Evolutionary conservation across 2,113 vertebrate genomes (phyloP).

Genomic region (Callospermophilus lateralis): DNA sequence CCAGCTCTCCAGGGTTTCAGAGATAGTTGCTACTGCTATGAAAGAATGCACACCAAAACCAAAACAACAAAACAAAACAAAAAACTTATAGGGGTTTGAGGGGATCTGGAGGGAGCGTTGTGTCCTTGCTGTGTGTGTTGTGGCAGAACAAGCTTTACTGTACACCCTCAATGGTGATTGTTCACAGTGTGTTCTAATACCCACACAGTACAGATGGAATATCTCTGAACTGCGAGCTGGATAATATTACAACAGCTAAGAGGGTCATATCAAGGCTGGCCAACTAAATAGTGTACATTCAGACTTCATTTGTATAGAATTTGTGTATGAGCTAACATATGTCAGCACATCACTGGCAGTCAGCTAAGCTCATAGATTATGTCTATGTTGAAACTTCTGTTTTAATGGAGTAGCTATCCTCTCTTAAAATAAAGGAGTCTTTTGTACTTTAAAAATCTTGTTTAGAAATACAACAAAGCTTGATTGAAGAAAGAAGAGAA

Average conservation of each 20-base stretch:
- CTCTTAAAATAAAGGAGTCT: not conserved
- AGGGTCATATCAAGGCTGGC: constrained; percentile 64
- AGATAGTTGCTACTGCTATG: not conserved
- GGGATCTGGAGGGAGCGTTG: not conserved
- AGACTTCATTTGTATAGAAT: constrained; percentile 5
- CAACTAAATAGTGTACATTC: constrained; percentile 26
- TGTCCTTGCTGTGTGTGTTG: not conserved
- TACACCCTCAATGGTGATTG: not conserved
- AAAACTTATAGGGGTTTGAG: not conserved
- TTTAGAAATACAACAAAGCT: constrained; percentile 49
- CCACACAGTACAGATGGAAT: constrained; percentile 37
- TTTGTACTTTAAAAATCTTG: constrained; percentile 13
- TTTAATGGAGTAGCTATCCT: constrained; percentile 41
- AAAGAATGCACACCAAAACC: not conserved
- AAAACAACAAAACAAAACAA: no score
- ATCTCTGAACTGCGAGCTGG: constrained; percentile 36
- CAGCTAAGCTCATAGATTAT: constrained; percentile 21
- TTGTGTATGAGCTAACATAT: constrained; percentile 6
- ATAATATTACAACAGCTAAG: constrained; percentile 13
- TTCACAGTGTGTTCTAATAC: not conserved
- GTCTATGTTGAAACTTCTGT: constrained; percentile 38
- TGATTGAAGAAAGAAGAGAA: constrained; percentile 13
- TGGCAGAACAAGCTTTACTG: not conserved
- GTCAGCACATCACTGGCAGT: not conserved
- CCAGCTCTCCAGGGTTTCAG: not conserved